Evolutionary conservation across 2,113 vertebrate genomes (phyloP).

Genomic region (Pogonocichla stellata): DNA sequence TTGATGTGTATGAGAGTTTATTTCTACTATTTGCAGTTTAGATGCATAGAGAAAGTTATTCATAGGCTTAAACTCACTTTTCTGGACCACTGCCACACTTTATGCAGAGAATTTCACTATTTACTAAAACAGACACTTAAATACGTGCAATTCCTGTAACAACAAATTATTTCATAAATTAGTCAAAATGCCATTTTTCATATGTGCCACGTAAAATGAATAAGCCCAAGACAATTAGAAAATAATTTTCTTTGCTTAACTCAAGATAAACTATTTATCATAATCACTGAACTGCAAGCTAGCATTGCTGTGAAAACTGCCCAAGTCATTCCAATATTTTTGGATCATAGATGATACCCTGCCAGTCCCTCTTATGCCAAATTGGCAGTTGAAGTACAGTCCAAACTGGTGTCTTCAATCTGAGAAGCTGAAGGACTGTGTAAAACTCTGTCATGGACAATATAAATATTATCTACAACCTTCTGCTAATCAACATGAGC

Average conservation of each 20-base stretch:
- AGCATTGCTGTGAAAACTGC: not conserved
- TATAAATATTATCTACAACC: not conserved
- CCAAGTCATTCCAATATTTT: not conserved
- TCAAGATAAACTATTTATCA: not conserved
- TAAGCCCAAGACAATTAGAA: not conserved
- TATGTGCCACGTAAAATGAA: rapidly evolving
- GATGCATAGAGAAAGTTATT: not conserved
- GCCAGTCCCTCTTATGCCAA: not conserved
- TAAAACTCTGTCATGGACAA: not conserved
- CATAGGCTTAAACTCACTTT: not conserved
- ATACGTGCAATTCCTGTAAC: not conserved
- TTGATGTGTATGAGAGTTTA: not conserved
- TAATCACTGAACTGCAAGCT: not conserved
- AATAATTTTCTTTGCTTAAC: not conserved
- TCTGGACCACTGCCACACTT: not conserved
- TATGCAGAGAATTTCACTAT: not conserved
- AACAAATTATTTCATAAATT: not conserved
- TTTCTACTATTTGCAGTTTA: not conserved
- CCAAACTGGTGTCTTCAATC: not conserved
- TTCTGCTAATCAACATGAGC: not conserved
- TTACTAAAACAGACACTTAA: not conserved
- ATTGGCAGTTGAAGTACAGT: not conserved
- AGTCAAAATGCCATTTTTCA: not conserved
- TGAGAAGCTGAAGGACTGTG: not conserved
- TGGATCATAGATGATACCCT: not conserved